phyloP scores from a whole-genome alignment of 2,888 invertebrate genomes.

The Melanophora roralis region DNA sequence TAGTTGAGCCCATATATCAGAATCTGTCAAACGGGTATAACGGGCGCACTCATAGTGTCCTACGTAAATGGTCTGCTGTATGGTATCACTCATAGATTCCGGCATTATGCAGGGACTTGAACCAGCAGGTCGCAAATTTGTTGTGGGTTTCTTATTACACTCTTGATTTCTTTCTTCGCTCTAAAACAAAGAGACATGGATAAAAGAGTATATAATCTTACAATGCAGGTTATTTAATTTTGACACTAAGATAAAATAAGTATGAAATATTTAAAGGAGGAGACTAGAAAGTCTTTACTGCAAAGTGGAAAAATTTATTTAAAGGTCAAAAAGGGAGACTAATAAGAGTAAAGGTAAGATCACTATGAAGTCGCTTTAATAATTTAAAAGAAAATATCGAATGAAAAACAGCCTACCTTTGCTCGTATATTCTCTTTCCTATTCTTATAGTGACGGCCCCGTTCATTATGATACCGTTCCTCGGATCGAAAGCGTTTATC shows the following conservation, averaged over 20 bases:
- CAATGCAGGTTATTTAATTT: no score
- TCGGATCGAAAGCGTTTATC: slow-evolving; percentile 89
- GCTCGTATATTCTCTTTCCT: slow-evolving; percentile 86
- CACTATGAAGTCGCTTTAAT: no score
- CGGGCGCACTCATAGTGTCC: slow-evolving; percentile 85
- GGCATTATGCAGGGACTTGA: slow-evolving; percentile 83
- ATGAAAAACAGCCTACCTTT: slow-evolving; percentile 80
- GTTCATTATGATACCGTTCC: slow-evolving; percentile 81
- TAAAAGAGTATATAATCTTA: no score
- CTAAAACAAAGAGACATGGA: slow-evolving; percentile 62
- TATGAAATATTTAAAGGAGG: no score
- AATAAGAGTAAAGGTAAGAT: no score
- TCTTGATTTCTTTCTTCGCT: slow-evolving; percentile 86
- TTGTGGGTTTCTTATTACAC: slow-evolving; percentile 83
- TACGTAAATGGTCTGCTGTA: slow-evolving; percentile 83
- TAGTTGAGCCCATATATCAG: slow-evolving; percentile 83
- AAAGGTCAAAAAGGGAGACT: no score
- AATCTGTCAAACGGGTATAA: slow-evolving; percentile 87
- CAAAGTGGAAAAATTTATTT: no score
- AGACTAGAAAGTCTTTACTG: no score
- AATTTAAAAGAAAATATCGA: no score
- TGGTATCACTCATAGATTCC: slow-evolving; percentile 70
- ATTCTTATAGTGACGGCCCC: slow-evolving; percentile 81
- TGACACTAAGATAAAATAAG: no score
- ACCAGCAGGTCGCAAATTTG: slow-evolving; percentile 82